Evolutionary conservation across 2,888 invertebrate genomes (phyloP).

Genomic region (Euphydryas editha): DNA sequence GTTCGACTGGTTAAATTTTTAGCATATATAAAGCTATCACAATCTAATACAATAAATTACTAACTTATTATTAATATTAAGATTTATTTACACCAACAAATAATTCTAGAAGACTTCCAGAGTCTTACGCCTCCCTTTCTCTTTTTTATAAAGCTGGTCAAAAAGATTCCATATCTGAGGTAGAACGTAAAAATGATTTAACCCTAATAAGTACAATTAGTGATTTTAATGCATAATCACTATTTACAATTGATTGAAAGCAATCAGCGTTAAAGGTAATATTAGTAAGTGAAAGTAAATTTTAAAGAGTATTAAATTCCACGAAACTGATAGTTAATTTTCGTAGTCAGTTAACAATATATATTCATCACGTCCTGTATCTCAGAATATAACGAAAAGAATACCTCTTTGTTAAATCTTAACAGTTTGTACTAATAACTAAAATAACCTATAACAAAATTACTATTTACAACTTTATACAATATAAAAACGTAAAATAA

Average conservation of each 20-base stretch:
- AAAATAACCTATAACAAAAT: constrained; percentile 55
- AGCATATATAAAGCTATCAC: constrained; percentile 67
- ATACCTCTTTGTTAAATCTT: constrained; percentile 34
- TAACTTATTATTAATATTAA: constrained; percentile 46
- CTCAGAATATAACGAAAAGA: background rate
- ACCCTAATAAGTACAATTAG: constrained; percentile 53
- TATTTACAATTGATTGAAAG: constrained; percentile 55
- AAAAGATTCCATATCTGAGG: constrained; percentile 65
- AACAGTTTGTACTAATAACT: constrained; percentile 46
- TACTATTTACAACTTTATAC: constrained; percentile 77
- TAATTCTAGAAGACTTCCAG: constrained; percentile 31
- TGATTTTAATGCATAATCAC: constrained; percentile 27
- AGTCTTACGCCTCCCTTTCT: constrained; percentile 25
- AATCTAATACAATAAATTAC: constrained; percentile 78
- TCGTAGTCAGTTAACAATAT: background rate
- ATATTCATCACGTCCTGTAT: background rate
- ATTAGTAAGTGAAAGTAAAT: background rate
- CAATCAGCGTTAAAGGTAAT: constrained; percentile 4
- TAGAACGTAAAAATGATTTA: constrained; percentile 72
- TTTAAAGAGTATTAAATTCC: background rate
- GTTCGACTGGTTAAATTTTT: constrained; percentile 42
- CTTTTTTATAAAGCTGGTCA: constrained; percentile 33
- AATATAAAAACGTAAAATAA: constrained; percentile 55
- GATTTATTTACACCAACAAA: constrained; percentile 46
- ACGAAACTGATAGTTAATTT: background rate